Evolutionary conservation across 2,113 vertebrate species (phyloP).

Genomic region (Miniopterus natalensis): DNA sequence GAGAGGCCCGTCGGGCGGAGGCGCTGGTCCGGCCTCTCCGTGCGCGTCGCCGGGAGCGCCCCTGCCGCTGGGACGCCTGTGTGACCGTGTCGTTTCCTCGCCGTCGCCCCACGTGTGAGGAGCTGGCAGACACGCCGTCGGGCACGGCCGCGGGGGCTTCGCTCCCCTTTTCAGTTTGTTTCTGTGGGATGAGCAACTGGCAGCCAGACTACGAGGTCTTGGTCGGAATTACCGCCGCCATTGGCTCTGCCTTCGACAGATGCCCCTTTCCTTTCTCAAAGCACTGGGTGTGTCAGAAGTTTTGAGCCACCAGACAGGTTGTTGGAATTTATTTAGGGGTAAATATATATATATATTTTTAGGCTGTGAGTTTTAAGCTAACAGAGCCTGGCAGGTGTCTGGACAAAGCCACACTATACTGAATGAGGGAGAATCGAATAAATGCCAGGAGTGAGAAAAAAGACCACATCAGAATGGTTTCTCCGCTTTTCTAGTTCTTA

Average conservation of each 20-base stretch:
- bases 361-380: background rate
- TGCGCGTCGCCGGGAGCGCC: background rate
- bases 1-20: background rate
- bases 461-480: background rate
- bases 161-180: background rate
- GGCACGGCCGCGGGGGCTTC: no score
- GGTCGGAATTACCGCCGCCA: background rate
- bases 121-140: background rate
- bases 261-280: background rate
- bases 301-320: background rate
- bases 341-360: background rate
- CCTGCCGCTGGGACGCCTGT: no score
- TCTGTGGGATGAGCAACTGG: background rate
- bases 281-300: background rate
- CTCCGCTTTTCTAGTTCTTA: background rate
- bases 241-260: background rate
- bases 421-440: background rate
- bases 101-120: background rate
- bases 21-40: constrained; percentile 62
- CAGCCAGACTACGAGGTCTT: background rate
- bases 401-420: background rate
- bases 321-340: background rate
- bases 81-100: background rate
- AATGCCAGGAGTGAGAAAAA: background rate
- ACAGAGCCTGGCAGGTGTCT: background rate